A percentile compares a stretch with the other conserved stretches of the same genome.
phyloP scores from a whole-genome alignment of 2,888 invertebrate genomes.

The Brenthis ino region DNA sequence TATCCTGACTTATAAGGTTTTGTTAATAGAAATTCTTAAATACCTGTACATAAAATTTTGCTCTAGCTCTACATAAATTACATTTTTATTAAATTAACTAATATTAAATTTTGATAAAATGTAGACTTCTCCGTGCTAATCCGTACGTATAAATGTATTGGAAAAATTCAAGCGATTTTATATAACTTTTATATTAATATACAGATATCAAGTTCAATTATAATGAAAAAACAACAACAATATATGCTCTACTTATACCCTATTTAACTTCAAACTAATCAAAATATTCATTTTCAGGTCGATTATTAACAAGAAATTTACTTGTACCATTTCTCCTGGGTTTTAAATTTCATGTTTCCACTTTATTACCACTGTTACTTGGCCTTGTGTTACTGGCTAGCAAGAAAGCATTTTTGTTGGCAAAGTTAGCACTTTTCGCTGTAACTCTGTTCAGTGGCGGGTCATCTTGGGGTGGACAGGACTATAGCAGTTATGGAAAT shows the following conservation, averaged over 20 bases:
- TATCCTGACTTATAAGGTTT: too few species aligned
- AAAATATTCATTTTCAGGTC: slow-evolving; percentile 80
- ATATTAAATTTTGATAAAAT: too few species aligned
- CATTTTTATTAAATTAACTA: too few species aligned
- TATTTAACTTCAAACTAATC: background rate
- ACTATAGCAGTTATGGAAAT: slow-evolving; percentile 53
- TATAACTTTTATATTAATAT: too few species aligned
- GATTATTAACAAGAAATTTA: slow-evolving; percentile 86
- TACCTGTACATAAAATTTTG: too few species aligned
- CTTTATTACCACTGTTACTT: slow-evolving; percentile 87
- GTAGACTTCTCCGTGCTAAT: too few species aligned
- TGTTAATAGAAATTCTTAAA: too few species aligned
- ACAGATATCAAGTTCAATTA: too few species aligned
- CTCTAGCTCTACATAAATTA: too few species aligned
- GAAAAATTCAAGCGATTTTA: too few species aligned
- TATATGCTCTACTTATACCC: background rate
- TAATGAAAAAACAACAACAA: too few species aligned
- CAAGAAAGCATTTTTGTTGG: slow-evolving; percentile 89
- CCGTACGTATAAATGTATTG: too few species aligned
- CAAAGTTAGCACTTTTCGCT: slow-evolving; percentile 88
- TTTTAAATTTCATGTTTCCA: slow-evolving; percentile 89
- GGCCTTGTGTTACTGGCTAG: slow-evolving; percentile 87
- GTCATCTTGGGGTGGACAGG: slow-evolving; percentile 66
- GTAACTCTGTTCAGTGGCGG: slow-evolving; percentile 86
- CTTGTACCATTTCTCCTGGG: slow-evolving; percentile 90